phyloP scores from a whole-genome alignment of 2,797 vertebrate genomes.

The Pseudomugil gertrudae region DNA sequence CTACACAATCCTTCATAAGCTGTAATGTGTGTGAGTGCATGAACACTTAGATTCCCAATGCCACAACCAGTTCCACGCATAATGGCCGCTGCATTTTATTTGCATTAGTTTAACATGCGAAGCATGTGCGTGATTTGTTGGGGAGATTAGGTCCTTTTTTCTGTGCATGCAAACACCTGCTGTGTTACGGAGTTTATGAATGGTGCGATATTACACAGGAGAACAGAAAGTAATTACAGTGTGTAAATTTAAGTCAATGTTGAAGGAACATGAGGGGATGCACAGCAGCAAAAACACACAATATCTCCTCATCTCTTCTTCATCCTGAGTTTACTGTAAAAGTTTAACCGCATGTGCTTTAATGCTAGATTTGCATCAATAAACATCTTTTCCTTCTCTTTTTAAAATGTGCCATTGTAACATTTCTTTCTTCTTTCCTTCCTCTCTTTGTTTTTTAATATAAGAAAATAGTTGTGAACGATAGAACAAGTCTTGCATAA shows the following conservation, averaged over 20 bases:
- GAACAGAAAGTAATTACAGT: background rate
- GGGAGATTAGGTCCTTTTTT: slow-evolving; percentile 10
- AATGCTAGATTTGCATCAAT: slow-evolving; percentile 32
- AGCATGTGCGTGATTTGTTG: slow-evolving; percentile 52
- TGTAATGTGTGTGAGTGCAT: slow-evolving; percentile 40
- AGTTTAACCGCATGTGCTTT: slow-evolving; percentile 17
- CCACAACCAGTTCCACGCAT: slow-evolving; percentile 45
- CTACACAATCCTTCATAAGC: slow-evolving; percentile 54
- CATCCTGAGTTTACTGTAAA: slow-evolving; percentile 24
- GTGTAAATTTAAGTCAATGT: no score
- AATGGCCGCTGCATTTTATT: slow-evolving; percentile 53
- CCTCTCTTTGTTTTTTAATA: no score
- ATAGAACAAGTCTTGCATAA: background rate
- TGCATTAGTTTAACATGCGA: slow-evolving; percentile 55
- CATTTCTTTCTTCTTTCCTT: slow-evolving; percentile 7
- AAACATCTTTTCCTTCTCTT: slow-evolving; percentile 14
- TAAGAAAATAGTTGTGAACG: background rate
- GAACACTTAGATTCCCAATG: slow-evolving; percentile 32
- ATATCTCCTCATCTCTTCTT: slow-evolving; percentile 30
- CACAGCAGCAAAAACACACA: slow-evolving; percentile 23
- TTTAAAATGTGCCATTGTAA: background rate
- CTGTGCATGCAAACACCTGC: slow-evolving; percentile 14
- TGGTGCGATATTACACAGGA: background rate
- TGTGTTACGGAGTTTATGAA: slow-evolving; percentile 21
- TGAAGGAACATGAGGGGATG: background rate